These are phyloP conservation scores for Protobothrops flavoviridis DNA, from an alignment of 2,113 vertebrate species.

Conservation along the genomic window DNA sequence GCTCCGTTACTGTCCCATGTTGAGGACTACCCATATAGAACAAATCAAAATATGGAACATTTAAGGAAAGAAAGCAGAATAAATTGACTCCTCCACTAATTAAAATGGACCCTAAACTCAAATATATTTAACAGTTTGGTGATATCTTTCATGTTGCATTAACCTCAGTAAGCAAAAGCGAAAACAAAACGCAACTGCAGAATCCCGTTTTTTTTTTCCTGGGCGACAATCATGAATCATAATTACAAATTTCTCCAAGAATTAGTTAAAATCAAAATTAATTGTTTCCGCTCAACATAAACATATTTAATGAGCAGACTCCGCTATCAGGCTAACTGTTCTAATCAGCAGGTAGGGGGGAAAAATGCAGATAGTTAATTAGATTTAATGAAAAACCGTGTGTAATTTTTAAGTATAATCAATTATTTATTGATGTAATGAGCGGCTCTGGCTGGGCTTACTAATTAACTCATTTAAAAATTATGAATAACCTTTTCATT, in stretches of 20 bases:
- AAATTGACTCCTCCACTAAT: background rate
- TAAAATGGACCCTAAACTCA: background rate
- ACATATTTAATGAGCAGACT: constrained; percentile 82
- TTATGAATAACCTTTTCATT: constrained; percentile 93
- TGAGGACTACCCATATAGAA: background rate
- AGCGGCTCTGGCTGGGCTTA: constrained; percentile 85
- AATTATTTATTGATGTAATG: constrained; percentile 97
- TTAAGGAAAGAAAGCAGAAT: background rate
- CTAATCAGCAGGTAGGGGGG: constrained; percentile 78
- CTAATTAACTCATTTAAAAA: constrained; percentile 98
- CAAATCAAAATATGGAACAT: background rate
- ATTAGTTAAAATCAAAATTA: constrained; percentile 77
- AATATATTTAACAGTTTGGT: background rate
- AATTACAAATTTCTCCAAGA: constrained; percentile 79
- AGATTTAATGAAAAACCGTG: constrained; percentile 98
- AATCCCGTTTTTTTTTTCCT: constrained; percentile 71
- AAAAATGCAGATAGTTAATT: constrained; percentile 88
- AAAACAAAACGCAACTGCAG: constrained; percentile 34
- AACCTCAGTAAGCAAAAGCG: constrained; percentile 53
- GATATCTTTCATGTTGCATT: background rate
- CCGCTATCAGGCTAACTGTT: constrained; percentile 76
- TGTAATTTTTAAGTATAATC: constrained; percentile 98
- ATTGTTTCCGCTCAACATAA: constrained; percentile 76
- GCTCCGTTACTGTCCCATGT: background rate
- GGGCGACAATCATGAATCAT: constrained; percentile 76